phyloP scores from a whole-genome alignment of 2,797 vertebrate species.

The Malacoctenus gilli region DNA sequence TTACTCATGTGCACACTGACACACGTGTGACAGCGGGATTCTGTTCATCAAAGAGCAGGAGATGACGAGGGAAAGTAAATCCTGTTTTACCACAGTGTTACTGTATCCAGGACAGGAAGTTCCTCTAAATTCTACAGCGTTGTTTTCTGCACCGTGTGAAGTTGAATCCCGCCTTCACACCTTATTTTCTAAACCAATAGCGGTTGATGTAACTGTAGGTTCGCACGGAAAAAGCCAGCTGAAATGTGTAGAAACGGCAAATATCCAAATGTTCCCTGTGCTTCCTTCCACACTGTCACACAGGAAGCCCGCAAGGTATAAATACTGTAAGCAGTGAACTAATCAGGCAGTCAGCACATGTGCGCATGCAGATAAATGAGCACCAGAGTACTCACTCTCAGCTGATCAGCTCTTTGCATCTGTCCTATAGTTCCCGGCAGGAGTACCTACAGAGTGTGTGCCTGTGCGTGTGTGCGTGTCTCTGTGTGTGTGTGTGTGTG shows the following conservation, averaged over 20 bases:
- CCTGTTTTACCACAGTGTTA: too few species aligned
- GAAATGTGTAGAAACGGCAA: slow-evolving; percentile 27
- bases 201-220: not conserved
- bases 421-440: slow-evolving; percentile 46
- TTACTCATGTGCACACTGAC: too few species aligned
- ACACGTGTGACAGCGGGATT: too few species aligned
- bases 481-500: slow-evolving; percentile 13
- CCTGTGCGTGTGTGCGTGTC: slow-evolving; percentile 11
- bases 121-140: too few species aligned
- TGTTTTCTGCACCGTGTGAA: too few species aligned
- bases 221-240: slow-evolving; percentile 24
- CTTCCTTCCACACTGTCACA: slow-evolving; percentile 17
- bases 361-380: slow-evolving; percentile 72
- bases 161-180: not conserved
- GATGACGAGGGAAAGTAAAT: too few species aligned
- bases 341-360: slow-evolving; percentile 72
- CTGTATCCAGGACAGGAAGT: too few species aligned
- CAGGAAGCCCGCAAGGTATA: slow-evolving; percentile 31
- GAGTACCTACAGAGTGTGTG: slow-evolving; percentile 28
- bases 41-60: too few species aligned
- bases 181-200: not conserved
- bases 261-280: slow-evolving; percentile 4
- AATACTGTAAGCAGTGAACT: slow-evolving; percentile 53
- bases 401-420: slow-evolving; percentile 54
- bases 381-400: slow-evolving; percentile 33